A percentile compares a stretch with the other conserved stretches of the same genome.
These are phyloP conservation scores for Cosmia pyralina DNA, from an alignment of 2,888 invertebrate genomes.

Conservation along the genomic window DNA sequence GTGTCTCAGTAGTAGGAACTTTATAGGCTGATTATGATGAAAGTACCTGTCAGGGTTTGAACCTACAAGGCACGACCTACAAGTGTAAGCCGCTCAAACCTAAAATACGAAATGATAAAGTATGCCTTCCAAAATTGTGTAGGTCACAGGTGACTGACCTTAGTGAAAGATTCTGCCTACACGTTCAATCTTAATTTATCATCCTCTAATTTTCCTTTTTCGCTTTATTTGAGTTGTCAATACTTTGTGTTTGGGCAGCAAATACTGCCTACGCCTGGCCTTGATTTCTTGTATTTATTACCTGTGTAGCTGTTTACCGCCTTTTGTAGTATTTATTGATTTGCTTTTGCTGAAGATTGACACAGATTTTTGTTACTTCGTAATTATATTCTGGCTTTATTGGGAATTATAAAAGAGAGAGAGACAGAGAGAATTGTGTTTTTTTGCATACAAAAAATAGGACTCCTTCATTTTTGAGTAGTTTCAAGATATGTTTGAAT, in stretches of 20 bases:
- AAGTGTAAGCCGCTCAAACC: not conserved
- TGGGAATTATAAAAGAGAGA: not conserved
- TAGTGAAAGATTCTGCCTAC: constrained; percentile 19
- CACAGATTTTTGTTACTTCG: not conserved
- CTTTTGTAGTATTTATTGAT: constrained; percentile 17
- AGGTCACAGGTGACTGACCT: constrained; percentile 45
- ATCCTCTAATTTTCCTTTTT: constrained; percentile 32
- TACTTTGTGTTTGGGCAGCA: constrained; percentile 22
- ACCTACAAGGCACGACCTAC: not conserved
- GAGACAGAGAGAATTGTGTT: not conserved
- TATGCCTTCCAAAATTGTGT: constrained; percentile 1
- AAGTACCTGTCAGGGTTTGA: not conserved
- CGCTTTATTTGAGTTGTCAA: constrained; percentile 47
- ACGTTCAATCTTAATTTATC: constrained; percentile 32
- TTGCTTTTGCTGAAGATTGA: constrained; percentile 4
- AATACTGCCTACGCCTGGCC: constrained; percentile 30
- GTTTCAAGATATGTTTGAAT: not conserved
- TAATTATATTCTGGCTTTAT: not conserved
- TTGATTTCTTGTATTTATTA: constrained; percentile 31
- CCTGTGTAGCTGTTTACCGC: constrained; percentile 1
- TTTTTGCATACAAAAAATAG: not conserved
- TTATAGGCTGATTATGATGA: too few species aligned
- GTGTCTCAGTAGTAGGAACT: too few species aligned
- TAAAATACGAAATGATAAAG: constrained; percentile 34
- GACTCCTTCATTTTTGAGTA: too few species aligned